Evolutionary conservation across 1,140 invertebrate species (phyloP).

Genomic region (Brachionus manjavacas): DNA sequence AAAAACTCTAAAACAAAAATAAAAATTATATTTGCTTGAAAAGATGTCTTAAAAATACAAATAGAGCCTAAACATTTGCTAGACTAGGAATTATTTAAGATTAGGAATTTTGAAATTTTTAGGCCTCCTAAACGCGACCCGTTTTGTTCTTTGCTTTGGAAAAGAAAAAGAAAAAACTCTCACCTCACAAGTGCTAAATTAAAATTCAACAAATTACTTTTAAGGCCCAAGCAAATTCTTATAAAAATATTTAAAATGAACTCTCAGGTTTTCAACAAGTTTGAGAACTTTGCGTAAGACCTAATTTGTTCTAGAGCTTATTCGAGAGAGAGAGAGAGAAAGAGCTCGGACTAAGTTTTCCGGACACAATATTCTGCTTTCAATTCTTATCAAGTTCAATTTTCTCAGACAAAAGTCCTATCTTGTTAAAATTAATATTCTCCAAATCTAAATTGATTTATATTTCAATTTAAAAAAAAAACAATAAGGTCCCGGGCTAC

Average conservation of each 20-base stretch:
- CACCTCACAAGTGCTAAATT: background rate
- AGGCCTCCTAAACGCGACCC: background rate
- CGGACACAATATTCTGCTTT: background rate
- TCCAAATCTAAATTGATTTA: background rate
- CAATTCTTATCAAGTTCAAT: background rate
- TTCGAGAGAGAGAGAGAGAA: background rate
- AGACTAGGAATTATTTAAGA: background rate
- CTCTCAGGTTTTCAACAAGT: background rate
- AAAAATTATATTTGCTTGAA: conserved; percentile 29
- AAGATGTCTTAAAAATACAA: conserved; percentile 1
- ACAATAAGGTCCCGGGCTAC: background rate
- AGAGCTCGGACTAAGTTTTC: background rate
- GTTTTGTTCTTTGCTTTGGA: background rate
- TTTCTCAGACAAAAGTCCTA: background rate
- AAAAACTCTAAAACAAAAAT: background rate
- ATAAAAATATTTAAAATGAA: background rate
- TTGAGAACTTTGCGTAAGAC: background rate
- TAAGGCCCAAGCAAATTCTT: background rate
- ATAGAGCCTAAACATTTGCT: conserved; percentile 7
- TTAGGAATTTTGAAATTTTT: background rate
- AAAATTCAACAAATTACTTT: background rate
- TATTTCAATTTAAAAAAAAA: background rate
- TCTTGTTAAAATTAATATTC: background rate
- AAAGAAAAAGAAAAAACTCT: background rate
- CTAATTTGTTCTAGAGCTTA: background rate